Evolutionary conservation across 2,888 invertebrate genomes (phyloP), one percentile per base, ranked within the genome.

Genomic region (Scaptomyza reducta): DNA sequence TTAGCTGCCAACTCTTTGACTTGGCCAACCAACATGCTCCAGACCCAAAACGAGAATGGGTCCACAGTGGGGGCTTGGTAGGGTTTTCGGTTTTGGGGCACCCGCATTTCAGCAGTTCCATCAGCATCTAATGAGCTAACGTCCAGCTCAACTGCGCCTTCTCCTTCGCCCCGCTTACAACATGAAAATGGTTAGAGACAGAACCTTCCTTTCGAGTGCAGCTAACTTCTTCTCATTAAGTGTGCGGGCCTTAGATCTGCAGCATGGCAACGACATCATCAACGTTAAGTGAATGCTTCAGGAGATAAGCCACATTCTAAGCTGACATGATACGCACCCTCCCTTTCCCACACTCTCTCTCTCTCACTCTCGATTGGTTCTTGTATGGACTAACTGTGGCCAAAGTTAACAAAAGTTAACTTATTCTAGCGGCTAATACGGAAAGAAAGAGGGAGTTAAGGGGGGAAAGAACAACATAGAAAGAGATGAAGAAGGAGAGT

Each of bases 101-200:
- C 59, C 74, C 56, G 74, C 74, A 56, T 77, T 67, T 73, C 25
- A 49, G 56, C 68, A 73, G 51, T 22, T 70, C 13, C 45, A 31
- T 40, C 11, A 41, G n/a, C 35, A 38, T 54, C 47, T 70, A 59
- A 56, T 57, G 59, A 58, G 45, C 45, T 18, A 5, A 16, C 18
- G 6, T 18, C 33, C 10, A 31, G 10, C 10, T 10, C 3, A 10
- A 10, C 25, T 13, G 11, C 13, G 1, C 13, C 22, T 47, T 6
- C 27, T 22, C 16, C 10, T 10, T 13, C 38, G 6, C 7, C 18
- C 4, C 9, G 38, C 38, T 14, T 3, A 27, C 0, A 14, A 38
- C 0, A 14, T 14, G 38, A 29, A 10, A 22, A 29, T 14, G 1
- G 2, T 6, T 2, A 50, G 29, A 29, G 29, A 3, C 31, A n/a